Evolutionary conservation across 1,140 invertebrate genomes (phyloP), one percentile per base, ranked within the genome.

Genomic region (Nasonia vitripennis): DNA sequence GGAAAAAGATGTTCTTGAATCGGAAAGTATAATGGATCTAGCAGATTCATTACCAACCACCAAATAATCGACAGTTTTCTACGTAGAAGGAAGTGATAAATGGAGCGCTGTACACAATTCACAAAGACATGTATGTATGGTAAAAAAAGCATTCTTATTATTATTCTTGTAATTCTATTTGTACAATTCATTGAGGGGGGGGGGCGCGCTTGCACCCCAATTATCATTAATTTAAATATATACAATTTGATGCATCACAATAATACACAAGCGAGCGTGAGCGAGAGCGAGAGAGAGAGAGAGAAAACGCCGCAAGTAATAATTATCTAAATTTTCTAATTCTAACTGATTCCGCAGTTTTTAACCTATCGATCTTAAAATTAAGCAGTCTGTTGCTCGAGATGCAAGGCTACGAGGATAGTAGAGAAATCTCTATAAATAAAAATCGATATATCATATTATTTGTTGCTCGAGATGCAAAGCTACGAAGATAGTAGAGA

Each of bases 11-110:
- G 87, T 91, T 84, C 71, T 91, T 1, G 90, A 93, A 73, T 88
- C 77, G 78, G 87, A 90, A 68, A 88, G 70, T 86, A 89, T 91
- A 85, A 91, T 92, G 90, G 92, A 93, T 31, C 85, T 93, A n/a
- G 88, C 82, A 45, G 87, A 91, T 51, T 89, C 89, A 17, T 75
- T 92, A 67, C 90, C 92, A 71, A 12, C 23, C 34, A 41, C 55
- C 51, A 78, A 84, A 71, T 51, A 55, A 31, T 45, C 41, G 1
- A 73, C 12, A 73, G 23, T n/a, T 34, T 71, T n/a, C 34, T 77
- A 31, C 31, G 0, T 62, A 78, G 4, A 23, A 14, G 11, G 11
- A 55, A 78, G 11, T 12, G 9, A 23, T 11, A 62, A 78, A 34
- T 27, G 45, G 31, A 78, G 27, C 37, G 31, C 27, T 31, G 70